Evolutionary conservation across 2,888 invertebrate species (phyloP).

Genomic region (Parochlus steinenii): DNA sequence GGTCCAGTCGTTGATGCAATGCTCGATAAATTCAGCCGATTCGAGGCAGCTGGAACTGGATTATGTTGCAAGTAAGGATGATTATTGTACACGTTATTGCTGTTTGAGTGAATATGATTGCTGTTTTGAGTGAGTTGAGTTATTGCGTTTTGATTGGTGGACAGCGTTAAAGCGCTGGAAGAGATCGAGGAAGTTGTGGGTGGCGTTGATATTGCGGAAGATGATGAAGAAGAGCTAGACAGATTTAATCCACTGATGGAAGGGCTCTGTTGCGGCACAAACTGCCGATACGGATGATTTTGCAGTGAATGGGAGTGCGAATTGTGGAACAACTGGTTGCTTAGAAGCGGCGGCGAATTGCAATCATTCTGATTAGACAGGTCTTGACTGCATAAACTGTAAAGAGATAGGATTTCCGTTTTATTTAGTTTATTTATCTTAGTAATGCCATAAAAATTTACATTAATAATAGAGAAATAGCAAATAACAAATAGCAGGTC

Average conservation of each 20-base stretch:
- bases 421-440: constrained; percentile 5
- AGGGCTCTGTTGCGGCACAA: constrained; percentile 7
- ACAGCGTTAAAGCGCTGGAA: constrained; percentile 4
- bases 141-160: constrained; percentile 8
- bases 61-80: no score
- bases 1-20: no score
- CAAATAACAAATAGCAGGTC: constrained; percentile 1
- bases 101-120: no score
- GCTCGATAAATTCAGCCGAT: no score
- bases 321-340: constrained; percentile 14
- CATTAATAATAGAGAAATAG: neutral
- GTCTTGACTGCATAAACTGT: constrained; percentile 10
- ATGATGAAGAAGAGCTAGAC: constrained; percentile 7
- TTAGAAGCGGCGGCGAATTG: constrained; percentile 14
- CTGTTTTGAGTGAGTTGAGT: no score
- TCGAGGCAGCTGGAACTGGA: no score
- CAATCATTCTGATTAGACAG: constrained; percentile 7
- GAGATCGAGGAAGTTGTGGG: constrained; percentile 5
- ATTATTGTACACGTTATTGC: no score
- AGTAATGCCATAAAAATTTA: neutral
- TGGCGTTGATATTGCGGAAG: constrained; percentile 1
- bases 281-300: constrained; percentile 8
- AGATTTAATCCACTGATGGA: constrained; percentile 13
- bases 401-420: neutral
- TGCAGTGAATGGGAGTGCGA: constrained; percentile 14